These are phyloP conservation scores for Asobara japonica DNA, from an alignment of 1,140 invertebrate genomes.

Conservation along the genomic window DNA sequence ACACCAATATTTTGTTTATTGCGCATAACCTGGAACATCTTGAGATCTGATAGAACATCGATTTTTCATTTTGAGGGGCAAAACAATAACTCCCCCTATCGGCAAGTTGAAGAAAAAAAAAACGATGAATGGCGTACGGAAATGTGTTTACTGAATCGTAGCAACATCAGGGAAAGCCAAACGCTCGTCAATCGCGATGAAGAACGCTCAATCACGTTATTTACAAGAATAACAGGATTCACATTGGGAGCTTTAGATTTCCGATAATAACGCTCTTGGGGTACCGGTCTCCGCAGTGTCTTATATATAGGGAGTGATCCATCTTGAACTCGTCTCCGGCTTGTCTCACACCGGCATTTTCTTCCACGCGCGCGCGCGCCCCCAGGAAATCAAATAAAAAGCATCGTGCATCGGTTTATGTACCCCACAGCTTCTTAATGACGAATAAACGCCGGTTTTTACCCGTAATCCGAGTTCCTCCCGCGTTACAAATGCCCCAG, in stretches of 20 bases:
- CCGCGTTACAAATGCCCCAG: not conserved
- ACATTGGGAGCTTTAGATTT: conserved; percentile 34
- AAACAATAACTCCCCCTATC: not conserved
- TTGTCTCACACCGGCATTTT: conserved; percentile 17
- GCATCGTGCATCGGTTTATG: not conserved
- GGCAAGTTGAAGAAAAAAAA: conserved; percentile 5
- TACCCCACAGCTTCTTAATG: not conserved
- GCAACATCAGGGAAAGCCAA: conserved; percentile 19
- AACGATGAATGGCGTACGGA: conserved; percentile 26
- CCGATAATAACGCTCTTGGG: conserved; percentile 31
- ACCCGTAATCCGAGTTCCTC: conserved; percentile 20
- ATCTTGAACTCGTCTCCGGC: conserved; percentile 31
- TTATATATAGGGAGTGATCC: conserved; percentile 29
- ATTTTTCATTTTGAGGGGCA: no score
- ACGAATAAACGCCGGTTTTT: conserved; percentile 25
- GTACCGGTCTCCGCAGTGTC: not conserved
- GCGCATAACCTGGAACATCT: no score
- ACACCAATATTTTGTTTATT: no score
- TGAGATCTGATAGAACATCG: no score
- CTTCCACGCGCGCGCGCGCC: not conserved
- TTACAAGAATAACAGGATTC: conserved; percentile 35
- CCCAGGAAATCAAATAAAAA: conserved; percentile 28
- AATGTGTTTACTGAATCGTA: conserved; percentile 36
- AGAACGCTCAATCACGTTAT: conserved; percentile 35
- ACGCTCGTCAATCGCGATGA: conserved; percentile 29